phyloP scores from a whole-genome alignment of 2,113 vertebrate species.

The Rhinichthys klamathensis region DNA sequence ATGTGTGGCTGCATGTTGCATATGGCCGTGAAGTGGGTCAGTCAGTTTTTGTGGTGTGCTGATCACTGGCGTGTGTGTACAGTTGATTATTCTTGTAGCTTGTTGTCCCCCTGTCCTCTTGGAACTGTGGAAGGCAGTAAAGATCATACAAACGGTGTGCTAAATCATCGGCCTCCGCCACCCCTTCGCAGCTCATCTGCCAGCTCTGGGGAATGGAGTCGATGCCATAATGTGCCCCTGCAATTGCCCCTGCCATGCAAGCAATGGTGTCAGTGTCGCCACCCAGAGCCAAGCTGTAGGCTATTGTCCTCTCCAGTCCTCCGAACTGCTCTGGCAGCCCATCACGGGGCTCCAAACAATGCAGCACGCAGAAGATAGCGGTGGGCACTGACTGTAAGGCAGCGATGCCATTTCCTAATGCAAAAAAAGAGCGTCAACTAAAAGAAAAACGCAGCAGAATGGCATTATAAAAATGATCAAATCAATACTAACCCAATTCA shows the following conservation, averaged over 20 bases:
- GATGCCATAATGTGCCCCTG: slow-evolving; percentile 92
- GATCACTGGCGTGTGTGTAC: slow-evolving; percentile 29
- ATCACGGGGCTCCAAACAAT: slow-evolving; percentile 86
- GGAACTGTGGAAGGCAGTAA: slow-evolving; percentile 70
- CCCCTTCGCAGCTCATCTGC: slow-evolving; percentile 90
- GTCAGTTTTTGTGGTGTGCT: slow-evolving; percentile 36
- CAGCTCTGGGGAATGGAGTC: slow-evolving; percentile 85
- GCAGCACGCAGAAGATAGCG: slow-evolving; percentile 95
- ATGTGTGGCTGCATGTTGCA: slow-evolving; percentile 20
- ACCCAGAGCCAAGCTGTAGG: slow-evolving; percentile 91
- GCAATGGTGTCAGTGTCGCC: slow-evolving; percentile 99
- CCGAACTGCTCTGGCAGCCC: slow-evolving; percentile 86
- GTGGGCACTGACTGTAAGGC: slow-evolving; percentile 96
- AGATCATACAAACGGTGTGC: slow-evolving; percentile 83
- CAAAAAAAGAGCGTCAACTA: slow-evolving; percentile 3
- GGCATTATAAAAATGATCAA: not conserved
- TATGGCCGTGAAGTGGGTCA: slow-evolving; percentile 23
- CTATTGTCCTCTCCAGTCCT: slow-evolving; percentile 89
- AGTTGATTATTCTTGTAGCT: slow-evolving; percentile 17
- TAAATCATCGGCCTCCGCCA: slow-evolving; percentile 83
- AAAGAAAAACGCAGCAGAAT: not conserved
- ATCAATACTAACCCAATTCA: slow-evolving; percentile 84
- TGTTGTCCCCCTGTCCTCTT: slow-evolving; percentile 44
- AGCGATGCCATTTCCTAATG: slow-evolving; percentile 90
- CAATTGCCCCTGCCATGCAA: slow-evolving; percentile 97